These are phyloP conservation scores for Caenorhabditis angaria DNA, from an alignment of 2,888 invertebrate genomes.

Conservation along the genomic window DNA sequence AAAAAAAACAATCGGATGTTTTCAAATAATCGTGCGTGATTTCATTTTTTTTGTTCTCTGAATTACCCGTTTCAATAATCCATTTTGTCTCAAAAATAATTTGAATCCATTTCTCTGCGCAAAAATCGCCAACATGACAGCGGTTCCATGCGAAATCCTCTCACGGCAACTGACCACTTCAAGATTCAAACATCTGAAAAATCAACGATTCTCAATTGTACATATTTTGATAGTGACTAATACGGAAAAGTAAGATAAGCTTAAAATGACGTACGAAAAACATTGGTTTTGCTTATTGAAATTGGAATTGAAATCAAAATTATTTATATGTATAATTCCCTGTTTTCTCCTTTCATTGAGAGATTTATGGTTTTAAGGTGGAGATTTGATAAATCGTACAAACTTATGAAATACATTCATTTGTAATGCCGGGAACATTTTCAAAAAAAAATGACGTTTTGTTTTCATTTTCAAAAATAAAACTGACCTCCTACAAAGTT, in stretches of 20 bases:
- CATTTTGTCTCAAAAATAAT: slow-evolving; percentile 79
- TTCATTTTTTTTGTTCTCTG: slow-evolving; percentile 57
- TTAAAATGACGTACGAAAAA: neutral
- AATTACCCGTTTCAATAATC: slow-evolving; percentile 78
- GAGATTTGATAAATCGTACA: no score
- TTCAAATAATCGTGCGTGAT: no score
- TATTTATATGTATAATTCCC: no score
- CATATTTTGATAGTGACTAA: neutral
- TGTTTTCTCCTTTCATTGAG: no score
- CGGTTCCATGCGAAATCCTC: slow-evolving; percentile 82
- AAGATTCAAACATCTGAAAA: slow-evolving; percentile 44
- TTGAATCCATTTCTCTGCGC: slow-evolving; percentile 27
- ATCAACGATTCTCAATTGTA: slow-evolving; percentile 6
- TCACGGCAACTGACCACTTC: slow-evolving; percentile 76
- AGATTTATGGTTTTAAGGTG: no score
- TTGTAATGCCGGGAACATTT: neutral
- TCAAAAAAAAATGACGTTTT: neutral
- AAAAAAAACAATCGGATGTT: no score
- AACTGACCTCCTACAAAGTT: slow-evolving; percentile 79
- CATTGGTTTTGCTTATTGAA: neutral
- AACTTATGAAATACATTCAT: no score
- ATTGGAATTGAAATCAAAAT: neutral
- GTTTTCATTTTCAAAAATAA: neutral
- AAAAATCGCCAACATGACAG: slow-evolving; percentile 79
- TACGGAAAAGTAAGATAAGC: neutral